Base-by-base conservation (phyloP, 2,797 vertebrate genomes). In the Nasua narica region DNA sequence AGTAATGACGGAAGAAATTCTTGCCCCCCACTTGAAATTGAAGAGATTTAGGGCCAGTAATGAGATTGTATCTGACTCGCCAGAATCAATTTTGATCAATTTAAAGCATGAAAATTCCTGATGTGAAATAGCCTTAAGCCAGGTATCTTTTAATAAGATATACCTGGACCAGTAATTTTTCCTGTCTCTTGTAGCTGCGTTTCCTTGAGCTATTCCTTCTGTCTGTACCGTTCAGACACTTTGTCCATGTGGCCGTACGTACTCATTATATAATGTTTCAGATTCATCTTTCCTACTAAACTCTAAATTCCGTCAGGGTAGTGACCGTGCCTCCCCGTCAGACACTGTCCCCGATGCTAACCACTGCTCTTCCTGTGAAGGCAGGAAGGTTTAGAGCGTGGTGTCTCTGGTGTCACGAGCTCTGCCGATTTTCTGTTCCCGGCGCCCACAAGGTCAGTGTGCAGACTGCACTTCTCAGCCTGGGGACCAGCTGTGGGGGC, bases 51-150 rank as follows among this genome's bases (percentile, higher is more conserved):
- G 21, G 14, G 58, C 78, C 89, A 87, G 50, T 78, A 70, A 48
- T 90, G 35, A 35, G 81, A 62, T 91, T 78, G 62, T 82, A 85
- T 25, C 58, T 84, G 82, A 56, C 43, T 78, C 65, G 78, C 95
- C 43, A 50, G 16, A 92, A 72, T 83, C 37, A 35, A 65, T 94
- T 97, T 94, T 60, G 40, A 74, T 90, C 58, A 13, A n/a, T 88
- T 95, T 89, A 90, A 95, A 82, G 37, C 81, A 90, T 90, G n/a
- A 90, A 94, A 56, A 77, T 88, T 19, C 67, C 93, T 90, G 62
- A 86, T 90, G 12, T 89, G 87, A 87, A 83, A 79, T 79, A 83
- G 46, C 18, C 50, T 89, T 82, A 82, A 90, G 54, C 19, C 50
- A 69, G 77, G 54, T 16, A 90, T 29, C 54, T 76, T 96, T 97